Conservation (phyloP, 2,113 vertebrate genomes). For the Chelonoidis abingdonii region DNA sequence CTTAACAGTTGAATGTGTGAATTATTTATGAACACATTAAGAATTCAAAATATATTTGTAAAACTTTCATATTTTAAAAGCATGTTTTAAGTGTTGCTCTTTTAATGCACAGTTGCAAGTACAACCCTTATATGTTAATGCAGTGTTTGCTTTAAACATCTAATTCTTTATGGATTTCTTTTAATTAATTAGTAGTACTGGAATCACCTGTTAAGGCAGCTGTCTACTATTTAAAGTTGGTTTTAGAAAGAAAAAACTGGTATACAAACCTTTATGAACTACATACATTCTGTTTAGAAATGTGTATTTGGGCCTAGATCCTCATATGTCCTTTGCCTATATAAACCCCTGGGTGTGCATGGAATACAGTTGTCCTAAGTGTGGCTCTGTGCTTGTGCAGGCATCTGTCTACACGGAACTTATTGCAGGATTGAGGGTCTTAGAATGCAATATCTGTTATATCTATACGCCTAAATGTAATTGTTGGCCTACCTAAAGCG, state of each 20-base stretch:
- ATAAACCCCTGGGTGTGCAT: rapidly evolving
- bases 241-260: rapidly evolving
- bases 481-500: not conserved
- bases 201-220: not conserved
- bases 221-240: not conserved
- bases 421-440: not conserved
- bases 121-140: conserved; percentile 5
- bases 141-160: conserved; percentile 18
- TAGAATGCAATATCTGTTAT: not conserved
- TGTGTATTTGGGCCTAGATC: rapidly evolving
- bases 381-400: not conserved
- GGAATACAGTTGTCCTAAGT: rapidly evolving
- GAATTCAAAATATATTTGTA: conserved; percentile 51
- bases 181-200: not conserved
- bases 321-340: rapidly evolving
- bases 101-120: conserved; percentile 58
- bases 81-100: conserved; percentile 48
- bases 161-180: not conserved
- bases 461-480: not conserved
- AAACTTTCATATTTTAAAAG: conserved; percentile 48
- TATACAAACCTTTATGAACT: not conserved
- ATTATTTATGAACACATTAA: conserved; percentile 76
- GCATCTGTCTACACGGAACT: not conserved
- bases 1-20: conserved; percentile 74
- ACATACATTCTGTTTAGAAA: not conserved